Percentiles rank a stretch among this genome's conserved stretches.
Conservation (phyloP, 2,797 vertebrate species). For the Tragelaphus oryx region DNA sequence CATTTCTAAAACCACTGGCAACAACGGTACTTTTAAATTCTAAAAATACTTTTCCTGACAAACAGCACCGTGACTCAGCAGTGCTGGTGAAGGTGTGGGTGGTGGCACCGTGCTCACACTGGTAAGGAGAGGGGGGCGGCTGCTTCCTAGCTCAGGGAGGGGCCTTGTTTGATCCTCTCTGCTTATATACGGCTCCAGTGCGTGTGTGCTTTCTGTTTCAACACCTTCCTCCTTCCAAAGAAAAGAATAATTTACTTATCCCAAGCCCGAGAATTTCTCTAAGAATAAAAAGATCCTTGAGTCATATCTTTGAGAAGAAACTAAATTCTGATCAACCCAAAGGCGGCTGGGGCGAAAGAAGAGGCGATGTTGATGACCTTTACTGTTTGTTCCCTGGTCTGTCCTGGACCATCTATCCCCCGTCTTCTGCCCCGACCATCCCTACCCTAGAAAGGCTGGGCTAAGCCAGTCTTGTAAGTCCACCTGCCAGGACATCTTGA, state of each 20-base stretch:
- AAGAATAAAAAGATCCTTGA: not conserved
- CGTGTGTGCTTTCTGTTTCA: not conserved
- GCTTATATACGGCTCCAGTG: not conserved
- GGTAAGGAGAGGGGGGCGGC: fast-evolving
- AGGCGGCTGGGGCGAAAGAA: not conserved
- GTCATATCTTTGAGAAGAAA: not conserved
- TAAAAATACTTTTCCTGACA: slow-evolving; percentile 36
- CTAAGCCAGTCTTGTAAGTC: not conserved
- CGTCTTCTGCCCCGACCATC: not conserved
- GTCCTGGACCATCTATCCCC: not conserved
- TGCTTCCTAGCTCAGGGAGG: not conserved
- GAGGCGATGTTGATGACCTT: not conserved
- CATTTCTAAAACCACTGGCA: not conserved
- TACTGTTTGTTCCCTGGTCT: not conserved
- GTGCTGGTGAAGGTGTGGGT: not conserved
- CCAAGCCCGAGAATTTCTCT: not conserved
- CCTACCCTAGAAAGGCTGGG: not conserved
- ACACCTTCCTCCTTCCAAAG: not conserved
- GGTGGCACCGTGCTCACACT: fast-evolving
- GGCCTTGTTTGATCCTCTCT: not conserved
- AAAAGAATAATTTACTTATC: not conserved
- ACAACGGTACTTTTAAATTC: slow-evolving; percentile 1
- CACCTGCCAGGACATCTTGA: fast-evolving
- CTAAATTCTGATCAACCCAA: not conserved
- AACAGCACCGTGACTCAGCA: not conserved